These are phyloP conservation scores for Ptyas mucosa DNA, from an alignment of 2,113 vertebrate genomes.

Conservation along the genomic window DNA sequence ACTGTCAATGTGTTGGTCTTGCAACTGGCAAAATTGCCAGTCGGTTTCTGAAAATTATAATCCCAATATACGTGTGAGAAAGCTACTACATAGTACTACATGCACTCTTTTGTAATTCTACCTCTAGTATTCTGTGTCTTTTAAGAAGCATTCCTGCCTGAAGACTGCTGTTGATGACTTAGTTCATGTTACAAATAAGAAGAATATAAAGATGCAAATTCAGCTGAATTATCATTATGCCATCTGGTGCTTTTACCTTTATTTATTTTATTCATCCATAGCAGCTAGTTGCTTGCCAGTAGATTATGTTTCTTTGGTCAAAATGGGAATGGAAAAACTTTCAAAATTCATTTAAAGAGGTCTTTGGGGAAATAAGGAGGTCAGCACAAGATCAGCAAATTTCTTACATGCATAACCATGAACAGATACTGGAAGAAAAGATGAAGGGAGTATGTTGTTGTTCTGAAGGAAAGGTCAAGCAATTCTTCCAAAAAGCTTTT, in stretches of 20 bases:
- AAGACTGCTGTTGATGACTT: background rate
- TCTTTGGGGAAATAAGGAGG: background rate
- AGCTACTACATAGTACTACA: background rate
- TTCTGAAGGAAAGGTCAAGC: background rate
- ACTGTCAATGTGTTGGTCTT: background rate
- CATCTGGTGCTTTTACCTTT: conserved; percentile 2
- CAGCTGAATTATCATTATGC: background rate
- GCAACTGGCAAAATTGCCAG: background rate
- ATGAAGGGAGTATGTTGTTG: background rate
- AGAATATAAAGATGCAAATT: background rate
- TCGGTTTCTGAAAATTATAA: background rate
- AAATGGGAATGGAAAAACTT: background rate
- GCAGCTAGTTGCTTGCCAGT: background rate
- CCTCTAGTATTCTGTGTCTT: background rate
- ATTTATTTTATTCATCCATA: background rate
- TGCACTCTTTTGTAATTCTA: background rate
- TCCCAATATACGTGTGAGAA: background rate
- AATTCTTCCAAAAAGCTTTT: background rate
- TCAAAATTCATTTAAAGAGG: background rate
- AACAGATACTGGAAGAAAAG: background rate
- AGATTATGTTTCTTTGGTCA: background rate
- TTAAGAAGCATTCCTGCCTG: background rate
- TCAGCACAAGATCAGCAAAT: background rate
- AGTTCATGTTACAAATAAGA: background rate
- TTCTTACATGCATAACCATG: background rate